Percentiles rank a stretch among this genome's conserved stretches.
phyloP scores from a whole-genome alignment of 1,140 invertebrate species.

The Lepidotrigona ventralis region DNA sequence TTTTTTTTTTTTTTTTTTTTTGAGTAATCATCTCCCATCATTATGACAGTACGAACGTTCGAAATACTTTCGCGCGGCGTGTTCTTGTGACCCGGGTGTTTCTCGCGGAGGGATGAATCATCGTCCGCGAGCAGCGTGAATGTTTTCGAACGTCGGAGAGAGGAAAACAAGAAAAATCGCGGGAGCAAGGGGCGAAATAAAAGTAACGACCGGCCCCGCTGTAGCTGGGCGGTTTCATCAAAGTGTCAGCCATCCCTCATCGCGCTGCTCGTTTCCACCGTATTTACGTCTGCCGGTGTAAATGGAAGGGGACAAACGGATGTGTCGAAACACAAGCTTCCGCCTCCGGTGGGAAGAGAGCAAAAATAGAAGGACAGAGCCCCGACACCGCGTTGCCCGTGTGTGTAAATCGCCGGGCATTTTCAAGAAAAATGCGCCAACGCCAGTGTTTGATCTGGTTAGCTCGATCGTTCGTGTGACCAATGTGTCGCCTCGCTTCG shows the following conservation, averaged over 20 bases:
- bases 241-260: background rate
- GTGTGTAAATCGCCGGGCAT: background rate
- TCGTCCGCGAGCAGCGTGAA: background rate
- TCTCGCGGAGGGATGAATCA: background rate
- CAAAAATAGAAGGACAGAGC: background rate
- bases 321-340: background rate
- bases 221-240: background rate
- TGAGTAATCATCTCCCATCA: no score
- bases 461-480: background rate
- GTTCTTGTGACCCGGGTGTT: background rate
- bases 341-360: background rate
- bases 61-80: background rate
- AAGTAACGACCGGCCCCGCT: background rate
- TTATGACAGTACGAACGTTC: background rate
- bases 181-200: background rate
- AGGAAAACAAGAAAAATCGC: background rate
- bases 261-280: background rate
- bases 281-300: background rate
- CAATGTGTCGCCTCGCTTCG: background rate
- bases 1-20: no score
- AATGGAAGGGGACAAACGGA: background rate
- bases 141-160: background rate
- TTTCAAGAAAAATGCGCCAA: background rate
- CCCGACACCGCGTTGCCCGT: no score
- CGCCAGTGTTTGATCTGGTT: background rate